phyloP scores from a whole-genome alignment of 1,140 invertebrate species.

The Hyposmocoma kahamanoa region DNA sequence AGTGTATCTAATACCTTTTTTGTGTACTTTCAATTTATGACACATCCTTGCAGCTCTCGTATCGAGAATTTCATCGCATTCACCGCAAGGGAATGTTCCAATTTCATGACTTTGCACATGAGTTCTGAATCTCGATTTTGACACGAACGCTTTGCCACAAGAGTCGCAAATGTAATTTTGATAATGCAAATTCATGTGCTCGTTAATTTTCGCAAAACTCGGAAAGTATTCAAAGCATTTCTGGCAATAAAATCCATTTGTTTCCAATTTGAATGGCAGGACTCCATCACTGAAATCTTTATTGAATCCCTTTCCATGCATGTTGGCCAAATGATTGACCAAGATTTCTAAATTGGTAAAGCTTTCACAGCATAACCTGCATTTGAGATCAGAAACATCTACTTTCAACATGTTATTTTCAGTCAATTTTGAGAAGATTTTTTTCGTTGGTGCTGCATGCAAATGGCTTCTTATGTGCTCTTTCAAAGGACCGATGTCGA shows the following conservation, averaged over 20 bases:
- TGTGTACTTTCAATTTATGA: constrained; percentile 46
- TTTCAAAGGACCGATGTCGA: constrained; percentile 34
- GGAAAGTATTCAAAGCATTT: constrained; percentile 35
- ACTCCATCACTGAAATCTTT: constrained; percentile 48
- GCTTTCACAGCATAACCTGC: constrained; percentile 48
- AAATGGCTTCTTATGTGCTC: constrained; percentile 41
- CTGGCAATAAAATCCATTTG: constrained; percentile 41
- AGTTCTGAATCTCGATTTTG: constrained; percentile 72
- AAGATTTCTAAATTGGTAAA: constrained; percentile 35
- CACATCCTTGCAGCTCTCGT: constrained; percentile 45
- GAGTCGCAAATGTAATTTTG: constrained; percentile 76
- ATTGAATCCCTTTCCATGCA: constrained; percentile 34
- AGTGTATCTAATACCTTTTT: constrained; percentile 51
- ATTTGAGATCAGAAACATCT: constrained; percentile 44
- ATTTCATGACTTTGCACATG: constrained; percentile 75
- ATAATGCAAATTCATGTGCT: constrained; percentile 66
- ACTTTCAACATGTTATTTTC: constrained; percentile 70
- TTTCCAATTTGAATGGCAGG: constrained; percentile 49
- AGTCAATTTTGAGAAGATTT: constrained; percentile 54
- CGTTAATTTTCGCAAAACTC: constrained; percentile 49
- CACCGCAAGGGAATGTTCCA: constrained; percentile 81
- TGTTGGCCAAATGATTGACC: constrained; percentile 38
- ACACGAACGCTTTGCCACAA: constrained; percentile 78
- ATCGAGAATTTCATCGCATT: constrained; percentile 82
- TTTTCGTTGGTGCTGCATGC: constrained; percentile 33